These are phyloP conservation scores for Drosophila lacertosa DNA, from an alignment of 1,140 invertebrate genomes.

Conservation along the genomic window DNA sequence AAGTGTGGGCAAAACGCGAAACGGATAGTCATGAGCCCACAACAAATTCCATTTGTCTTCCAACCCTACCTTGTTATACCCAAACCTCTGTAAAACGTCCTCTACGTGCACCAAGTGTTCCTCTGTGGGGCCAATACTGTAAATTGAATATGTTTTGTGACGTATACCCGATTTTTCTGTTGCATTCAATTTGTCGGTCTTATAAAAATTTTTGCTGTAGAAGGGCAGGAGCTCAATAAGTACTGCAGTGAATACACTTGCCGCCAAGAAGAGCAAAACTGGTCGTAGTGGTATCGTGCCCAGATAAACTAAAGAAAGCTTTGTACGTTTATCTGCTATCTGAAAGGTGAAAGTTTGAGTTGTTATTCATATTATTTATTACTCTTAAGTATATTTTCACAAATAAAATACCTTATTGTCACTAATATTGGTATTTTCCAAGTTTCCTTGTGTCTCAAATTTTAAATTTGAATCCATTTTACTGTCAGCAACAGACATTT, in stretches of 20 bases:
- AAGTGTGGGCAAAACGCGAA: conserved; percentile 86
- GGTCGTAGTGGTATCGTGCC: conserved; percentile 45
- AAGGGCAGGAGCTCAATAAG: conserved; percentile 57
- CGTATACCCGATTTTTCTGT: background rate
- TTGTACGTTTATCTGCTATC: conserved; percentile 14
- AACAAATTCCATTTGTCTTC: conserved; percentile 92
- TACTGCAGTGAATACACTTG: conserved; percentile 61
- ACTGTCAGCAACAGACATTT: too few species aligned
- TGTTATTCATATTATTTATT: background rate
- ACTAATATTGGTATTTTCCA: background rate
- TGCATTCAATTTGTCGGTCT: background rate
- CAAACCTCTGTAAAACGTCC: conserved; percentile 89
- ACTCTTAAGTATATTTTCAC: background rate
- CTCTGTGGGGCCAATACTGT: conserved; percentile 84
- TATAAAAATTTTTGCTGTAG: conserved; percentile 22
- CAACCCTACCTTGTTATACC: conserved; percentile 87
- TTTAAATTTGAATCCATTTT: too few species aligned
- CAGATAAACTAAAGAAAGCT: background rate
- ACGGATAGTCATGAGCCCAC: conserved; percentile 98
- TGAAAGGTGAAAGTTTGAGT: conserved; percentile 41
- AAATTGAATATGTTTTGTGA: conserved; percentile 83
- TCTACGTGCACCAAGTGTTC: conserved; percentile 91
- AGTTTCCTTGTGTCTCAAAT: too few species aligned
- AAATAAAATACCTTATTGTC: conserved; percentile 6
- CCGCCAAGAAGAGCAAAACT: conserved; percentile 59